phyloP scores from a whole-genome alignment of 2,113 vertebrate species.

The Oreochromis niloticus region DNA sequence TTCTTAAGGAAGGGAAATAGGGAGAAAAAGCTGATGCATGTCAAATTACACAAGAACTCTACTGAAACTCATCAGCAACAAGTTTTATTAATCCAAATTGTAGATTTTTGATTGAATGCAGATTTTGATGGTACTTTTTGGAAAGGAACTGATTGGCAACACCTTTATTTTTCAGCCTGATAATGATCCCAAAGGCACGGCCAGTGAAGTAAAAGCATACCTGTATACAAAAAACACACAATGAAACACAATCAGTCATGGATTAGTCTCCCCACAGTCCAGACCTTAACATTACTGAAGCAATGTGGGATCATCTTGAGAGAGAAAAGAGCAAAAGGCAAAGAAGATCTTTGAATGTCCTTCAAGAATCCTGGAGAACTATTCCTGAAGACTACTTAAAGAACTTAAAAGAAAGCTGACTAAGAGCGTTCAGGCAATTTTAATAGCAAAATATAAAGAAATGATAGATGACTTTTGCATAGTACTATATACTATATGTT shows the following conservation, averaged over 20 bases:
- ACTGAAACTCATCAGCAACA: background rate
- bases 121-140: background rate
- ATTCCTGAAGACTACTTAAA: background rate
- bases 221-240: background rate
- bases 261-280: background rate
- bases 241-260: background rate
- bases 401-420: background rate
- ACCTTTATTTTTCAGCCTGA: background rate
- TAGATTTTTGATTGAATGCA: background rate
- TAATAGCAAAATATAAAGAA: background rate
- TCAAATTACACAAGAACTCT: accelerated
- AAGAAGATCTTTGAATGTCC: background rate
- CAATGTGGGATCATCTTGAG: background rate
- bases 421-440: background rate
- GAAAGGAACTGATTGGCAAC: background rate
- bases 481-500: background rate
- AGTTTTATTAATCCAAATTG: background rate
- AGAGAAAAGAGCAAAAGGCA: background rate
- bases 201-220: background rate
- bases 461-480: background rate
- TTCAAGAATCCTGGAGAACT: background rate
- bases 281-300: background rate
- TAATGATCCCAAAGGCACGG: background rate
- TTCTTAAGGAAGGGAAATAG: background rate
- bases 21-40: background rate